Percentiles rank a stretch among this genome's conserved stretches.
phyloP scores from a whole-genome alignment of 2,797 vertebrate genomes.

The Xerus rutilus region DNA sequence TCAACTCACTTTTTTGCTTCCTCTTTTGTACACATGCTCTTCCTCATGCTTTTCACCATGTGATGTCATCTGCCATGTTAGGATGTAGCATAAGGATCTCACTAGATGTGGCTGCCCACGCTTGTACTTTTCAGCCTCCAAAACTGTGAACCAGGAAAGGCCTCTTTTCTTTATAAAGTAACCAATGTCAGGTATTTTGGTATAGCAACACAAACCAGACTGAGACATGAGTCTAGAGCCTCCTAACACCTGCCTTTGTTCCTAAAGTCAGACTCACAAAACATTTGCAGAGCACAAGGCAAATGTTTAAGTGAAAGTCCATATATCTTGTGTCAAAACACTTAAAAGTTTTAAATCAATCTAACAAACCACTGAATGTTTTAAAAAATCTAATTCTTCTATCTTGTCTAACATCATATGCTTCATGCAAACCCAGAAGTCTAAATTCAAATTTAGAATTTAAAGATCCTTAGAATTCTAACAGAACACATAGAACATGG shows the following conservation, averaged over 20 bases:
- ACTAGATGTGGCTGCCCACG: background rate
- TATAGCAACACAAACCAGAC: background rate
- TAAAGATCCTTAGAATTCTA: background rate
- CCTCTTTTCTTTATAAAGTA: background rate
- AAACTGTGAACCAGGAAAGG: background rate
- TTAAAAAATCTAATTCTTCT: background rate
- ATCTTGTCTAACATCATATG: constrained; percentile 49
- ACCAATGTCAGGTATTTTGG: background rate
- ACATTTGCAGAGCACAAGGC: constrained; percentile 2
- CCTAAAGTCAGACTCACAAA: background rate
- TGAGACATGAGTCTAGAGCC: background rate
- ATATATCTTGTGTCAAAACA: constrained; percentile 17
- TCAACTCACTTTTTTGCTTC: background rate
- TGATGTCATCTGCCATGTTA: background rate
- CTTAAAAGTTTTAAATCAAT: constrained; percentile 56
- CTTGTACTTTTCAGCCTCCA: background rate
- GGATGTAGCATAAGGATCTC: background rate
- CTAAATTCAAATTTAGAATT: constrained; percentile 58
- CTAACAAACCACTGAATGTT: background rate
- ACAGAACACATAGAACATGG: background rate
- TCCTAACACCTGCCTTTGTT: constrained; percentile 35
- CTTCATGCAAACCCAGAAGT: constrained; percentile 42
- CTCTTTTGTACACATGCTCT: background rate
- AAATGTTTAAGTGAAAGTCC: constrained; percentile 32
- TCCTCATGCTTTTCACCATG: background rate